A percentile compares a stretch with the other conserved stretches of the same genome.
phyloP scores from a whole-genome alignment of 2,888 invertebrate species.

The Autographa pulchrina region DNA sequence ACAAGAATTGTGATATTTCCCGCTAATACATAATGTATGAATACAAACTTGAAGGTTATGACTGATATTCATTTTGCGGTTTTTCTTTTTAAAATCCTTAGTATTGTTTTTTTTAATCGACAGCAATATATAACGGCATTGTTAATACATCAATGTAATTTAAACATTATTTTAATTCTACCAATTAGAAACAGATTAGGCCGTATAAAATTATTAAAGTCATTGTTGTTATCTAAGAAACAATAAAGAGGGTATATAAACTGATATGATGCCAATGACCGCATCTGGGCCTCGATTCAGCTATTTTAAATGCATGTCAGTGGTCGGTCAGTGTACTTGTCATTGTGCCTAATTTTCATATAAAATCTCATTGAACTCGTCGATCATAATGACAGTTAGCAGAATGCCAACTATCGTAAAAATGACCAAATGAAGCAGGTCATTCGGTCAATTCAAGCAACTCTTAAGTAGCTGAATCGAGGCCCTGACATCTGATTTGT shows the following conservation, averaged over 20 bases:
- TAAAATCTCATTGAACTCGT: too few relatives aligned
- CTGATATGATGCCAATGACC: conserved; percentile 7
- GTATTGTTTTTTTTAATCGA: too few relatives aligned
- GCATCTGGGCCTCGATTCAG: too few relatives aligned
- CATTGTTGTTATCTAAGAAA: not conserved
- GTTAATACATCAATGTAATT: not conserved
- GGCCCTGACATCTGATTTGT: not conserved
- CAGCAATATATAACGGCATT: too few relatives aligned
- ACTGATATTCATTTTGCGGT: not conserved
- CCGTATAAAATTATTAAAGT: not conserved
- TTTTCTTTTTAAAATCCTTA: not conserved
- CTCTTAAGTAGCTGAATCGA: too few relatives aligned
- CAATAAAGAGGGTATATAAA: not conserved
- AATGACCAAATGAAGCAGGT: too few relatives aligned
- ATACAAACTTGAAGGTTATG: not conserved
- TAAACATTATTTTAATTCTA: not conserved
- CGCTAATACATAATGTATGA: not conserved
- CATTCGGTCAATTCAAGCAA: too few relatives aligned
- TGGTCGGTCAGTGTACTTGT: too few relatives aligned
- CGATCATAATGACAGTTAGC: too few relatives aligned
- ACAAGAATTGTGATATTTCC: conserved; percentile 26
- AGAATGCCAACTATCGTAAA: too few relatives aligned
- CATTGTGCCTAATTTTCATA: too few relatives aligned
- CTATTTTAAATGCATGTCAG: too few relatives aligned
- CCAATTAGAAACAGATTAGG: not conserved